Evolutionary conservation across 2,113 vertebrate genomes (phyloP), one percentile per base, ranked within the genome.

Genomic region (Nannobrachium achirus): DNA sequence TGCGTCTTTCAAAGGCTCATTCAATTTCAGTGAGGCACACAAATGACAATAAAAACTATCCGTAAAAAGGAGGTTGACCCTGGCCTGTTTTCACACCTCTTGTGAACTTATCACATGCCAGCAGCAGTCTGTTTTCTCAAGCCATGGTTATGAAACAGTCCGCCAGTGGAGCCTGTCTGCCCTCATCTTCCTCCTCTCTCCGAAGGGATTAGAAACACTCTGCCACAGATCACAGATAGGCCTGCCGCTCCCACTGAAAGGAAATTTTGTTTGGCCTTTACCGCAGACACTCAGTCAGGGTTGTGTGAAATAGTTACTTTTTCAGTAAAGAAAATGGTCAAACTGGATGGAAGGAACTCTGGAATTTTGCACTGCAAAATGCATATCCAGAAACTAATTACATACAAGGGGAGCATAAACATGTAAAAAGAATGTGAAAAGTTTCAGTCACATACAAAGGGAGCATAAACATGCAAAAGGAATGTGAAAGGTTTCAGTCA

Each of bases 141-240:
- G 41, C 14, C 44, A 49, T 5, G 8, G 63, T 59, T 64, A 66
- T 52, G 19, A 58, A 63, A 58, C 16, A 16, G 19, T 41, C 33
- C 60, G 70, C 46, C 56, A 18, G 39, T 57, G 60, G 33, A 44
- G 41, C 38, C 25, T 6, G 25, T 46, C 13, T 63, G 39, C 11
- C 15, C 39, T 52, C 44, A 50, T 46, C 41, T 46, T 48, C 7
- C 14, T 45, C 45, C 50, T 68, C 50, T 60, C 86, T 85, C 72
- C 76, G 75, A 69, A 70, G 62, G 59, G 51, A 85, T 69, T 73
- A 70, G 11, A 63, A 69, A 64, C 63, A 51, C 39, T 66, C 53
- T 48, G 62, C 39, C 19, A 64, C 16, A 80, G 66, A 82, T 81
- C 68, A 67, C 3, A 76, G 72, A 84, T 82, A 81, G 78, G 3